Conservation (phyloP, 2,888 invertebrate species). For the Xylota segnis region DNA sequence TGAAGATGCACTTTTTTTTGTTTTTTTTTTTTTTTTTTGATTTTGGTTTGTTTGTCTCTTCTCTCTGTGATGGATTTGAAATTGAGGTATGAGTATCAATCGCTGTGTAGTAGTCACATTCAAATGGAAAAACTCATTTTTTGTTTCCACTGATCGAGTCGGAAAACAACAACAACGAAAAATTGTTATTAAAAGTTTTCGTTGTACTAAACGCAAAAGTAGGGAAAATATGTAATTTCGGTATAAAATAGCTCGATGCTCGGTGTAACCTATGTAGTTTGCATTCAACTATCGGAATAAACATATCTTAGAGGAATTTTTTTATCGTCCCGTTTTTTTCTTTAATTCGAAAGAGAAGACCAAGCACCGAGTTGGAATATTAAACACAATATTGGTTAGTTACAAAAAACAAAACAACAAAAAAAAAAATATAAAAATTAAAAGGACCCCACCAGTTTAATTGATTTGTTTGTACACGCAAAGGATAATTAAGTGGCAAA, state of each 20-base stretch:
- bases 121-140: slow-evolving; percentile 52
- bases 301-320: slow-evolving; percentile 53
- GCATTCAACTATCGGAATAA: slow-evolving; percentile 80
- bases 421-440: not conserved
- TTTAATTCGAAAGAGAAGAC: slow-evolving; percentile 26
- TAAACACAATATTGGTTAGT: slow-evolving; percentile 49
- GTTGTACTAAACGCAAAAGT: slow-evolving; percentile 57
- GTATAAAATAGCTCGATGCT: slow-evolving; percentile 83
- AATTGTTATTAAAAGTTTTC: slow-evolving; percentile 57
- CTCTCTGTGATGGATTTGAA: slow-evolving; percentile 53
- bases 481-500: slow-evolving; percentile 23
- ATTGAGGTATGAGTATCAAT: slow-evolving; percentile 40
- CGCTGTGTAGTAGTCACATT: slow-evolving; percentile 24
- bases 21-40: slow-evolving; percentile 7
- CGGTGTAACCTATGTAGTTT: slow-evolving; percentile 81
- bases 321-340: slow-evolving; percentile 23
- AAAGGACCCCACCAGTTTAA: not conserved
- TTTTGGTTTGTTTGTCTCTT: slow-evolving; percentile 26
- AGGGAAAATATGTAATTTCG: slow-evolving; percentile 77
- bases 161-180: slow-evolving; percentile 76
- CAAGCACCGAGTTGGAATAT: slow-evolving; percentile 41
- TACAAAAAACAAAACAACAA: not conserved
- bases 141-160: slow-evolving; percentile 45
- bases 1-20: slow-evolving; percentile 65
- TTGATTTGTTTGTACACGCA: slow-evolving; percentile 3